Conservation (phyloP, 2,888 invertebrate genomes). For the Anorthoa munda region DNA sequence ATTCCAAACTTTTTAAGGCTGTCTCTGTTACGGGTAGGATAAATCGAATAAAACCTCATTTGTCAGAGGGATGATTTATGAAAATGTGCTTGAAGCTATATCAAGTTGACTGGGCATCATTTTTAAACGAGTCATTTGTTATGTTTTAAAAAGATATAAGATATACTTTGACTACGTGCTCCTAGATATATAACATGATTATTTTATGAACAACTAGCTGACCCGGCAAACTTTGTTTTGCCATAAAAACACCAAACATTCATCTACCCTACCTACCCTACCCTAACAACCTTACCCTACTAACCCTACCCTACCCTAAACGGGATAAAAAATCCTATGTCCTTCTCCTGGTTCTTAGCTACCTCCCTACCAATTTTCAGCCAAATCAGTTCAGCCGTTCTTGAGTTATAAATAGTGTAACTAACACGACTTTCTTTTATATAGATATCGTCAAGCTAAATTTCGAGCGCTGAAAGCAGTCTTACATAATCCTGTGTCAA, state of each 20-base stretch:
- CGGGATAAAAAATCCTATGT: too few relatives aligned
- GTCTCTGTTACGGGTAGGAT: conserved; percentile 19
- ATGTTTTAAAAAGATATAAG: conserved; percentile 22
- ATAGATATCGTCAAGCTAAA: conserved; percentile 7
- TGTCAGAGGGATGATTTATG: conserved; percentile 46
- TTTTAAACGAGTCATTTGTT: conserved; percentile 20
- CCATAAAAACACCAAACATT: too few relatives aligned
- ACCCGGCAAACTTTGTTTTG: too few relatives aligned
- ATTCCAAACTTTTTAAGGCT: conserved; percentile 23
- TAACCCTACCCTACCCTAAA: too few relatives aligned
- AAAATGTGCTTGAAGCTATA: conserved; percentile 7
- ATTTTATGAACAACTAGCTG: conserved; percentile 13
- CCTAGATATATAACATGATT: not conserved
- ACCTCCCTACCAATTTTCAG: too few relatives aligned
- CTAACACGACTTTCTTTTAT: too few relatives aligned
- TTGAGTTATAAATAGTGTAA: too few relatives aligned
- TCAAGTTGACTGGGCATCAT: conserved; percentile 7
- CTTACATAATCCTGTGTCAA: conserved; percentile 36
- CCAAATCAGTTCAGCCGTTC: too few relatives aligned
- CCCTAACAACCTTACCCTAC: too few relatives aligned
- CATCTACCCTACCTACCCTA: too few relatives aligned
- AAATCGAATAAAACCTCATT: conserved; percentile 52
- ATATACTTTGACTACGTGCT: not conserved
- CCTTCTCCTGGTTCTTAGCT: too few relatives aligned
- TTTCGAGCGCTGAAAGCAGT: conserved; percentile 15